A percentile compares a stretch with the other conserved stretches of the same genome.
Conservation (phyloP, 2,797 vertebrate species). For the Microctenopoma stevenorrisi region DNA sequence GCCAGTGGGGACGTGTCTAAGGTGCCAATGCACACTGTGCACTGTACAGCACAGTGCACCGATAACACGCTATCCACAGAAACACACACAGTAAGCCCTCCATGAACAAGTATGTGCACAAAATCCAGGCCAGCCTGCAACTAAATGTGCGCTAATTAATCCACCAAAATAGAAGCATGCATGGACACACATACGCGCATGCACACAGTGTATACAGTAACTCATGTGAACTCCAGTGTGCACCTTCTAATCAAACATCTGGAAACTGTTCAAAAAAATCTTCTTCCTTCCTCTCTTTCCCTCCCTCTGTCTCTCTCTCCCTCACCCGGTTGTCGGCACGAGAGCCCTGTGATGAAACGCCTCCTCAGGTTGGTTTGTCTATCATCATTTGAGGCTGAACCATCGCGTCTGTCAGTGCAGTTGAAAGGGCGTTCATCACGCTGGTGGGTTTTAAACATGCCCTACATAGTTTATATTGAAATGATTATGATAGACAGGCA, state of each 20-base stretch:
- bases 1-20: constrained; percentile 71
- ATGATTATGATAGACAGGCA: constrained; percentile 76
- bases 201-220: constrained; percentile 40
- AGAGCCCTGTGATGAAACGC: constrained; percentile 57
- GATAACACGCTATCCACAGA: constrained; percentile 40
- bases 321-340: constrained; percentile 39
- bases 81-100: constrained; percentile 8
- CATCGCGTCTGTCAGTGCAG: constrained; percentile 71
- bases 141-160: constrained; percentile 40
- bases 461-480: constrained; percentile 81
- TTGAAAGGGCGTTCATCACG: constrained; percentile 74
- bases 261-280: constrained; percentile 65
- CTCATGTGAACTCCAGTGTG: constrained; percentile 61
- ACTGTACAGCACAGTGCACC: constrained; percentile 24
- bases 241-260: constrained; percentile 84
- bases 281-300: constrained; percentile 25
- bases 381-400: constrained; percentile 68
- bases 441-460: constrained; percentile 73
- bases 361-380: constrained; percentile 64
- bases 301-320: constrained; percentile 13
- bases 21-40: constrained; percentile 35
- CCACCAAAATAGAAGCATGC: constrained; percentile 7
- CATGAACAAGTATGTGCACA: constrained; percentile 1
- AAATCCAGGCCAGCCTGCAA: constrained; percentile 14
- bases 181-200: constrained; percentile 13